phyloP scores from a whole-genome alignment of 2,888 invertebrate species.

The Tetragonula carbonaria region DNA sequence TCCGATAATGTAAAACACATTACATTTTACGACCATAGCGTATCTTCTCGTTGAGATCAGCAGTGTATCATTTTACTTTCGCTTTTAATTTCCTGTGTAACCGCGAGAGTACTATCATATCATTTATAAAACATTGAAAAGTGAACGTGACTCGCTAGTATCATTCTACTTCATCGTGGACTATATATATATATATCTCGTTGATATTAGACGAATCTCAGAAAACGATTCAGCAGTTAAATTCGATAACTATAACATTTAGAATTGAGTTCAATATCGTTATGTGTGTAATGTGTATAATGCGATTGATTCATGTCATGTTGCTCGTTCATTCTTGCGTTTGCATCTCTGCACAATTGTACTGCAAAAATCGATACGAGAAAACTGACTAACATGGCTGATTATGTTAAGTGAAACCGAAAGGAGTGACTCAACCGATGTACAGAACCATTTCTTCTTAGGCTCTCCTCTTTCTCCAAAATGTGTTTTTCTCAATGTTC shows the following conservation, averaged over 20 bases:
- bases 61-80: constrained; percentile 40
- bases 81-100: neutral
- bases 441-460: constrained; percentile 17
- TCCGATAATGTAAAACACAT: constrained; percentile 20
- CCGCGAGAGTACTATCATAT: neutral
- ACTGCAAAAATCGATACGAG: constrained; percentile 12
- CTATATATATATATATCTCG: neutral
- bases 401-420: constrained; percentile 1
- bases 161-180: neutral
- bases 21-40: constrained; percentile 17
- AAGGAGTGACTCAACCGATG: constrained; percentile 11
- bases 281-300: constrained; percentile 23
- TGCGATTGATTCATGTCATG: constrained; percentile 45
- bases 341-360: constrained; percentile 5
- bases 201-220: constrained; percentile 28
- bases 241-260: constrained; percentile 23
- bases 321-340: constrained; percentile 24
- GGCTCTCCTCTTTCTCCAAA: constrained; percentile 16
- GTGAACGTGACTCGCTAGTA: constrained; percentile 13
- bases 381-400: constrained; percentile 9
- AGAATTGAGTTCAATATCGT: constrained; percentile 46
- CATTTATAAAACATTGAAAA: constrained; percentile 32
- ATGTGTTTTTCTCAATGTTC: neutral
- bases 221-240: constrained; percentile 31
- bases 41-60: constrained; percentile 47